Evolutionary conservation across 1,140 invertebrate genomes (phyloP), one percentile per base, ranked within the genome.

Genomic region (Diprion similis): DNA sequence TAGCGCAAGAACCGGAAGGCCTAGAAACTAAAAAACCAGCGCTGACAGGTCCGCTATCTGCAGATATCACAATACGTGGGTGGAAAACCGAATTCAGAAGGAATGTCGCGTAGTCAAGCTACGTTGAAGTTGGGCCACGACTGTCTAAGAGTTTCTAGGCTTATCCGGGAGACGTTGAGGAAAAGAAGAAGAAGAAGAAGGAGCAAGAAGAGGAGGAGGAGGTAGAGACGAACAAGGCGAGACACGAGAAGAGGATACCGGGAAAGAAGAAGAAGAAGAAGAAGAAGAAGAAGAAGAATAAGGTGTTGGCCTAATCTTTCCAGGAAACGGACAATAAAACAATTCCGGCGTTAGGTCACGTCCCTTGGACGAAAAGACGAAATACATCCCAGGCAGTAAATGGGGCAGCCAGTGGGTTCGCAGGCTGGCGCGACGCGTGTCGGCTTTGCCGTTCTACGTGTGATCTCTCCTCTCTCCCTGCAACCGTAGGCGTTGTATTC

Each of bases 381-480:
- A 59, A 59, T 59, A 59, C 51, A 17, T 59, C 51, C 51, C 51
- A 59, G 51, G 51, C 51, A 59, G 51, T 59, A 59, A 59, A 59
- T 59, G 51, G 51, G 51, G 51, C 51, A 59, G 51, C 51, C 51
- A 59, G 51, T 15, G 51, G 51, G 51, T 59, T 8, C 51, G n/a
- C 11, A 17, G 11, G 11, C 11, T 13, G 11, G 51, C 51, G 51
- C 11, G 11, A 17, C 51, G 51, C n/a, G 24, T 37, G 51, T 59
- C 51, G 51, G 51, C 51, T 59, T 59, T 59, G 51, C 51, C 51
- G 51, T 59, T 59, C 11, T 59, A 59, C 51, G 51, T 59, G 51
- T 59, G 51, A 59, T 59, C 11, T 59, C n/a, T 17, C 7, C 51
- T 59, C 24, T 37, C 24, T 37, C 51, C 11, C 51, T 59, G 11